A percentile compares a stretch with the other conserved stretches of the same genome.
Evolutionary conservation across 35 echinoderm and acorn worm species (phyloP).

Genomic region (Ptychodera flava): DNA sequence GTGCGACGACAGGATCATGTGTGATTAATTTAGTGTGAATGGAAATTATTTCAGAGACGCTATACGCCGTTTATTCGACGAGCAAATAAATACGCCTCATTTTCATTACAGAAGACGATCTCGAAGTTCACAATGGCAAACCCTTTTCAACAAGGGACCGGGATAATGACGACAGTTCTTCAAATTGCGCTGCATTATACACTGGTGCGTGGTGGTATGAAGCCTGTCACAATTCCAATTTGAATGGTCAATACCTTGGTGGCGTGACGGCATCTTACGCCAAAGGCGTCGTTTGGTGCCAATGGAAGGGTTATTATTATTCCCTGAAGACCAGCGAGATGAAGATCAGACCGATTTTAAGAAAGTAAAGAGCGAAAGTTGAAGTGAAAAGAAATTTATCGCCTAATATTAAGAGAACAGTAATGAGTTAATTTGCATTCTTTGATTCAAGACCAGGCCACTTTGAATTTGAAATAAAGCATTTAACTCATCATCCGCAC

Average conservation of each 20-base stretch:
- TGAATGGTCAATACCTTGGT: constrained; percentile 58
- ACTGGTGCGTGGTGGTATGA: constrained; percentile 77
- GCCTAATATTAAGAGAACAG: too few relatives aligned
- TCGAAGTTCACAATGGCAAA: constrained; percentile 59
- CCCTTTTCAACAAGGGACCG: constrained; percentile 78
- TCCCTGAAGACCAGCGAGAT: constrained; percentile 57
- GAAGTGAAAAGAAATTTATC: too few relatives aligned
- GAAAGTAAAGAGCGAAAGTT: too few relatives aligned
- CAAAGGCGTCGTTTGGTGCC: constrained; percentile 58
- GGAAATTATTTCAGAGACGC: too few relatives aligned
- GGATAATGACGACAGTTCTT: constrained; percentile 71
- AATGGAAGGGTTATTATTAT: constrained; percentile 51
- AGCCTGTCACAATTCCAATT: constrained; percentile 63
- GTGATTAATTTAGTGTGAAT: too few relatives aligned
- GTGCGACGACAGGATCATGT: too few relatives aligned
- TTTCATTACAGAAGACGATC: constrained; percentile 52
- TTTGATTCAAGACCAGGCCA: too few relatives aligned
- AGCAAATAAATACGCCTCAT: too few relatives aligned
- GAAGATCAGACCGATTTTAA: constrained; percentile 48
- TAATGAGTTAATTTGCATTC: too few relatives aligned
- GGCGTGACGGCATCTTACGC: constrained; percentile 48
- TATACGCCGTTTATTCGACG: too few relatives aligned
- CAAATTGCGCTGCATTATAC: constrained; percentile 77
- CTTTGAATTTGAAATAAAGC: too few relatives aligned
- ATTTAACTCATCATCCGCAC: too few relatives aligned